Evolutionary conservation across 2,888 invertebrate species (phyloP), one percentile per base, ranked within the genome.

Genomic region (Latrodectus elegans): DNA sequence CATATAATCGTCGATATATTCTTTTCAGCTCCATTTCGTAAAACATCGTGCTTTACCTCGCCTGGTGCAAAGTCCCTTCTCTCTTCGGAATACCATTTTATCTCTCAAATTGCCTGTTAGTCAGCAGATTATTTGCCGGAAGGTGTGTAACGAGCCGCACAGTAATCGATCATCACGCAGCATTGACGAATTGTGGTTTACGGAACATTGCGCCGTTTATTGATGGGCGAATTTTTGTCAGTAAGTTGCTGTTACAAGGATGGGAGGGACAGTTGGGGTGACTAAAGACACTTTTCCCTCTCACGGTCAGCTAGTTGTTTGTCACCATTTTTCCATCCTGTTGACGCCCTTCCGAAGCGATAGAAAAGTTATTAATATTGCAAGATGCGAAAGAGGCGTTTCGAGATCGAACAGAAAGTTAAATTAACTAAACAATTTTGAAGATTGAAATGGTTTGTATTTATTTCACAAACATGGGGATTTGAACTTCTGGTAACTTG

Each of bases 41-140:
- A 77, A 65, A 55, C 38, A 55, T 68, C 77, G 67, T 22, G 68
- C 77, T 67, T 68, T 77, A 51, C 77, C 77, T 53, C 22, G 8
- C 17, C 67, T 9, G n/a, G 11, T 17, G n/a, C 4, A 17, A 68
- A 17, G 26, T 71, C 11, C 71, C 49, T 15, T 38, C 15, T 70
- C 70, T 49, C 70, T 75, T 75, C 75, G 68, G 70, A 70, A 74
- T 73, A 68, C 55, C 60, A 68, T 68, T 82, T 82, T 82, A 82
- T 82, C 75, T 75, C 68, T 60, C 60, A 68, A 82, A 82, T 82
- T 70, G 76, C 74, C 82, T 82, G 82, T 82, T 82, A 75, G 82
- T 82, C 82, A 82, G 82, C 82, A 82, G 82, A 81, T 82, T 75
- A 82, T 70, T 82, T 74, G 82, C 75, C 82, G 75, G 82, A 82